Evolutionary conservation across 2,888 invertebrate genomes (phyloP), one percentile per base, ranked within the genome.

Genomic region (Euplagia quadripunctaria): DNA sequence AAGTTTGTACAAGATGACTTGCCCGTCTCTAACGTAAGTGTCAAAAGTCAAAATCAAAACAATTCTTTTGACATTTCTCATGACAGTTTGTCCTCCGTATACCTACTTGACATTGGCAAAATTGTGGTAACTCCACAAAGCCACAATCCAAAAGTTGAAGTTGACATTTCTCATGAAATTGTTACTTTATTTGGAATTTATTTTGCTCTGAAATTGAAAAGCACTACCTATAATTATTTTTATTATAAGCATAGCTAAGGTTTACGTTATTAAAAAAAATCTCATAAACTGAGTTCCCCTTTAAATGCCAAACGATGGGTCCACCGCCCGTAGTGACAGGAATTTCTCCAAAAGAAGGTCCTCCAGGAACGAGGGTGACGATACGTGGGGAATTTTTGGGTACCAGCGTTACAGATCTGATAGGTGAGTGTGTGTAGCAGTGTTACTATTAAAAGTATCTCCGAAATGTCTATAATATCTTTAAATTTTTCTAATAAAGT

Each of bases 321-420:
- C 97, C 97, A 76, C 97, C 97, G 81, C 99, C 99, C 14, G 97
- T 98, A 72, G 99, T 99, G 31, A 99, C 99, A 64, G 99, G 99
- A 43, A 97, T 99, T 78, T 99, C 99, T 6, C 99, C 99, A 0
- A 99, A 99, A 89, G 99, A 99, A 95, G 99, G 99, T 0, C 99
- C 99, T 64, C 99, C 99, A 14, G 99, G 99, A 12, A 99, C 99
- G 0, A 97, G 98, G 85, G 98, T 99, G 0, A 99, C 98, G 42
- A 98, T 99, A 88, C 97, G 99, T 82, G 99, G 99, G 76, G 99
- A 99, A 96, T 98, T 99, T 96, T 96, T 99, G 66, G 99, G 99
- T 42, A 96, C 96, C 58, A 98, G 97, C 85, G 97, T 97, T 7
- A 97, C 97, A 79, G 99, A 99, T 96, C 95, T 99, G 46, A 97